Base-by-base conservation (phyloP, 2,113 vertebrate genomes). In the Symphodus melops region DNA sequence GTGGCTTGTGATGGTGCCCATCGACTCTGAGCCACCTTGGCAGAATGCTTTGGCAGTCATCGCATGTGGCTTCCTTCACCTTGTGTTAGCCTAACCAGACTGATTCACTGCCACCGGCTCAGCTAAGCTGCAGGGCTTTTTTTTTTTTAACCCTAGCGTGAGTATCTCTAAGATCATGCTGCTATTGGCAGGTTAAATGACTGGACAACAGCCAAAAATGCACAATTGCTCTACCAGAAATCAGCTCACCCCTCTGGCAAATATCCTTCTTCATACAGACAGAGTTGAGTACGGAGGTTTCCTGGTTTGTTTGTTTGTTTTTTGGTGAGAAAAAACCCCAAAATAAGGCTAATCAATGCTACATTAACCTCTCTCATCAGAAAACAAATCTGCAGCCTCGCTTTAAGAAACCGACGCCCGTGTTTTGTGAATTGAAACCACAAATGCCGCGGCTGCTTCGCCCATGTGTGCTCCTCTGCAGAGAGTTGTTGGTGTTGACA, bases 351-450 rank as follows among this genome's bases (percentile, higher is more conserved):
- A 72, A 89, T 88, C 81, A 84, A 84, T 87, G 66, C 60, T 72
- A 77, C 66, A 91, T 89, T 85, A 89, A 89, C 83, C 83, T 90
- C 75, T 69, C 59, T 75, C 67, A 75, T 84, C 82, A 76, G 77
- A 73, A 49, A 76, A 33, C 68, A 88, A 73, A 84, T 78, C 74
- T 74, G 54, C 71, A 72, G 72, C 79, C 69, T 61, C 42, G n/a
- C 61, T 77, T 74, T 73, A 59, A 67, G 59, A 56, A 9, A 53
- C 46, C 13, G 10, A 33, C 3, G 79, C 82, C 85, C 68, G 75
- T 87, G 84, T 87, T 89, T 89, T 88, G 81, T 86, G 84, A 84
- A 90, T 87, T 87, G 91, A 33, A 89, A 90, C 88, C 88, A 86
- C 90, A 84, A 87, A 89, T 86, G 52, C 70, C 65, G 64, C 68